These are phyloP conservation scores for Amniataba percoides DNA, from an alignment of 2,797 vertebrate species.

Conservation along the genomic window DNA sequence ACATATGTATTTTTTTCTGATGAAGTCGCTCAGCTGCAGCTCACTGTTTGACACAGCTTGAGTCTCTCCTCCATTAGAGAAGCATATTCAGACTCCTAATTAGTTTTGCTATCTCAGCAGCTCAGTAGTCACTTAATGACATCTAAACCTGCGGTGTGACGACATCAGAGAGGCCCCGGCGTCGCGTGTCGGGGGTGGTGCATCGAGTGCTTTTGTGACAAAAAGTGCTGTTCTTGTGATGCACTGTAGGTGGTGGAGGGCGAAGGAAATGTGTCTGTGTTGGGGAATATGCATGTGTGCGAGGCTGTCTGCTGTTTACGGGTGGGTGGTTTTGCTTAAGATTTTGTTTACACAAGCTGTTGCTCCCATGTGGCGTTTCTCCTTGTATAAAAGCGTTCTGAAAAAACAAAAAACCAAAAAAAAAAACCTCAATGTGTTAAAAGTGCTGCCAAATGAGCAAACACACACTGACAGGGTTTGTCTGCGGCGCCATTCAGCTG, in stretches of 20 bases:
- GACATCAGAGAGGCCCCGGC: constrained; percentile 26
- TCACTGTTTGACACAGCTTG: not conserved
- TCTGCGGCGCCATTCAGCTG: constrained; percentile 44
- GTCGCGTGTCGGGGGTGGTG: not conserved
- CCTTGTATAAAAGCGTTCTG: constrained; percentile 50
- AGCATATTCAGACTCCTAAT: constrained; percentile 30
- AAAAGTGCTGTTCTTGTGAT: constrained; percentile 37
- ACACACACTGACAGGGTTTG: constrained; percentile 52
- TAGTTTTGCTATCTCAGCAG: constrained; percentile 41
- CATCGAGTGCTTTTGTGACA: not conserved
- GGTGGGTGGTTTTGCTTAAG: constrained; percentile 52
- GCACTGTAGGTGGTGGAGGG: constrained; percentile 32
- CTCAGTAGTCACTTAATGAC: constrained; percentile 48
- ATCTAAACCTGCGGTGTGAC: constrained; percentile 36
- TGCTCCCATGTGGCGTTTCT: constrained; percentile 64
- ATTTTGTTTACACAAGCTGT: constrained; percentile 73
- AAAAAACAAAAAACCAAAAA: constrained; percentile 14
- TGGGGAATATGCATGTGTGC: not conserved
- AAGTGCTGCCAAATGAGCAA: constrained; percentile 64
- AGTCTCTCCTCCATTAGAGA: constrained; percentile 9
- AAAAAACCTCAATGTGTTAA: constrained; percentile 44
- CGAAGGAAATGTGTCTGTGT: constrained; percentile 5
- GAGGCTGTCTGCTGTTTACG: constrained; percentile 42
- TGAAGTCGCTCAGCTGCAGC: not conserved
- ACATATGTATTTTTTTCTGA: not conserved